Evolutionary conservation across 2,888 invertebrate species (phyloP), one percentile per base, ranked within the genome.

Genomic region (Cheilosia grossa): DNA sequence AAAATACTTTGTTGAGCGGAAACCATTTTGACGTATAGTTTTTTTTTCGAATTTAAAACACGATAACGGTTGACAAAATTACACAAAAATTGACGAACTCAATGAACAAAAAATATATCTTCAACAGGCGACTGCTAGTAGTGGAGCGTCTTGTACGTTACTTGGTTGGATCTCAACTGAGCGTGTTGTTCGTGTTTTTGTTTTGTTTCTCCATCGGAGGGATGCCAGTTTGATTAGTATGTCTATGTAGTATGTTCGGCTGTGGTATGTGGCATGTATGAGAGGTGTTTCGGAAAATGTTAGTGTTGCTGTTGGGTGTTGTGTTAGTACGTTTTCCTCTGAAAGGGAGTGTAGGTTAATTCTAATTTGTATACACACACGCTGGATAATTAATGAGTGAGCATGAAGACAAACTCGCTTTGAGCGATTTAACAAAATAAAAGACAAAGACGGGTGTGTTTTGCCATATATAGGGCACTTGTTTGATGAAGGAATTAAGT

Each of bases 1-100:
- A 91, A 77, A 13, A 90, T 59, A 87, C 87, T 87, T 82, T 90
- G 89, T 24, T 88, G 85, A 73, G 88, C 88, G 69, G 90, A 89
- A 82, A 89, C 88, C 89, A 89, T 91, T 87, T 89, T 90, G 19
- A 61, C 17, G 17, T 51, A 42, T 61, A 24, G 4, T 47, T 24
- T 47, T 4, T 51, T 51, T 59, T 33, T 13, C 6, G 7, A 51
- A 75, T 42, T 58, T 51, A 37, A 17, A 61, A 24, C 27, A 69
- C 67, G 49, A 51, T 27, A 37, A 72, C 10, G 37, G 13, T 10
- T 37, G 37, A 37, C 2, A 13, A 4, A 64, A 75, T 33, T 53
- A 54, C 63, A 72, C 58, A n/a, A 61, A 59, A 53, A 2, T 37
- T 37, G 17, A 64, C 15, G 15, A 72, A 72, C 40, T 49, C 59